phyloP scores from a whole-genome alignment of 2,113 vertebrate genomes.

The Pseudopipra pipra region DNA sequence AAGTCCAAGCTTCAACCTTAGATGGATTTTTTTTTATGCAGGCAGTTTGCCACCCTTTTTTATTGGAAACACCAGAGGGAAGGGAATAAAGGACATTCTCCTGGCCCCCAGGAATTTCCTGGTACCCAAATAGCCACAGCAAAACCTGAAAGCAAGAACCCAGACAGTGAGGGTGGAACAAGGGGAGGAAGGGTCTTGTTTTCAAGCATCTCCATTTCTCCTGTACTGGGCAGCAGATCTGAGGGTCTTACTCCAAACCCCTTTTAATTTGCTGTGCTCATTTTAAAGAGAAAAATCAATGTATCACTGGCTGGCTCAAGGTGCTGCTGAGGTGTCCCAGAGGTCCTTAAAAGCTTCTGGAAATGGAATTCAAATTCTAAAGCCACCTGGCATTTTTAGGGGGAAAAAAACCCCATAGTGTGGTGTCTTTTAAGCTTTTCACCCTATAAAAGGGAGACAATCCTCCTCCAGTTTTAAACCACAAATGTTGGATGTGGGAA shows the following conservation, averaged over 20 bases:
- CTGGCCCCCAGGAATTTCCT: not conserved
- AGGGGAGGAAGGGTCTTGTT: not conserved
- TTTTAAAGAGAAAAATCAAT: not conserved
- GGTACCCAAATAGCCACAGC: not conserved
- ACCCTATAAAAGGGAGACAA: not conserved
- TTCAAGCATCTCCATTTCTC: not conserved
- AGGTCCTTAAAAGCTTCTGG: not conserved
- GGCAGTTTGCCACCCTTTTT: not conserved
- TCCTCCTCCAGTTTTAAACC: not conserved
- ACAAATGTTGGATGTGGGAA: not conserved
- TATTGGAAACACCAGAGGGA: not conserved
- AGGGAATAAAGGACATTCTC: not conserved
- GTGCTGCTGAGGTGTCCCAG: not conserved
- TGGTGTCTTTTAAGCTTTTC: not conserved
- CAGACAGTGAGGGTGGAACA: not conserved
- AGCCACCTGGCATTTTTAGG: not conserved
- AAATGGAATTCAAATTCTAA: not conserved
- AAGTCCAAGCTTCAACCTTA: not conserved
- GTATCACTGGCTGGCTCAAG: not conserved
- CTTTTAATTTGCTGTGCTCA: not conserved
- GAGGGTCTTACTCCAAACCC: not conserved
- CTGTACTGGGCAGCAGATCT: not conserved
- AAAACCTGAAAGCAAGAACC: not conserved
- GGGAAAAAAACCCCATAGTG: not conserved
- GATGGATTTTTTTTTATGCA: not conserved